These are phyloP conservation scores for Paracyprichromis sp. DNA, from an alignment of 2,113 vertebrate genomes.

Conservation along the genomic window DNA sequence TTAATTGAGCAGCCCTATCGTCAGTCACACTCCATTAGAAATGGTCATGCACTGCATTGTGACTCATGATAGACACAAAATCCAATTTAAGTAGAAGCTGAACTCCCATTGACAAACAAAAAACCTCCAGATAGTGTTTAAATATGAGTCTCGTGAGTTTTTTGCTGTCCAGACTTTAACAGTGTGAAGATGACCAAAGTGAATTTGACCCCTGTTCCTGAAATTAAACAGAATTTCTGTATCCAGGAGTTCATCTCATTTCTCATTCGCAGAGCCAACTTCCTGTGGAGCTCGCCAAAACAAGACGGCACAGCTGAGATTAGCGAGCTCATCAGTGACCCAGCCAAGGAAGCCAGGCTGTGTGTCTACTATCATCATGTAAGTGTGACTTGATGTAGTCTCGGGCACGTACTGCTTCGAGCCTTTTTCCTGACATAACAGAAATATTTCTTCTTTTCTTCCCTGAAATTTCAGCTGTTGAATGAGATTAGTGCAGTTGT, in stretches of 20 bases:
- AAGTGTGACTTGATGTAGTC: neutral
- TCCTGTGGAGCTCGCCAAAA: neutral
- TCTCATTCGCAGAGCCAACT: neutral
- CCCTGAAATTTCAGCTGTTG: constrained; percentile 65
- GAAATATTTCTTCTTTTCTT: neutral
- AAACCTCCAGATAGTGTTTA: neutral
- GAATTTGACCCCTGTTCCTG: neutral
- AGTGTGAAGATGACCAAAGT: neutral
- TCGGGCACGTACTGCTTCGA: neutral
- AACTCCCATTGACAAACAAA: fast-evolving
- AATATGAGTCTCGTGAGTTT: fast-evolving
- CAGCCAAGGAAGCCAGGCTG: neutral
- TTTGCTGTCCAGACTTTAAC: neutral
- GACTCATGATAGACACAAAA: neutral
- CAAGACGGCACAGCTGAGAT: neutral
- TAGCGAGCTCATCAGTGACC: neutral
- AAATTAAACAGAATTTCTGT: neutral
- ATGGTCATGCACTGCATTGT: fast-evolving
- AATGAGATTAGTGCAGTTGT: constrained; percentile 70
- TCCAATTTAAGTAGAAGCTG: fast-evolving
- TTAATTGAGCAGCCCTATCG: neutral
- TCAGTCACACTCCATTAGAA: neutral
- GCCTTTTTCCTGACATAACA: neutral
- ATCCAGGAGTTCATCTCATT: neutral
- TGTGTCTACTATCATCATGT: constrained; percentile 5